Percentiles rank a stretch among this genome's conserved stretches.
phyloP scores from a whole-genome alignment of 2,113 vertebrate genomes.

The Desmodus rotundus region DNA sequence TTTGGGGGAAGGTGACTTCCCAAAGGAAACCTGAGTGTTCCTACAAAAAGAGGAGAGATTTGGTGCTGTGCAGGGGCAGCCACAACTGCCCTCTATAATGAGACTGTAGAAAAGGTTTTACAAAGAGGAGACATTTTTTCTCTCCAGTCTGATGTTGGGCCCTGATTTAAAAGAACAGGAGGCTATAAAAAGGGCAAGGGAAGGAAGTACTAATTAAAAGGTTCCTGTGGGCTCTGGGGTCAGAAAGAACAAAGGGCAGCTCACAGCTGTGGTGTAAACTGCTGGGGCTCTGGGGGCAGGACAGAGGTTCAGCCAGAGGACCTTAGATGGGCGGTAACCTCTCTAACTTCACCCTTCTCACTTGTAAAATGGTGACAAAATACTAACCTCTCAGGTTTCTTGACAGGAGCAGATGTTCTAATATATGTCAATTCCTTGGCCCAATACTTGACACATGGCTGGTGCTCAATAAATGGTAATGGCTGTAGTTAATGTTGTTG shows the following conservation, averaged over 20 bases:
- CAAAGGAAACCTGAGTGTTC: background rate
- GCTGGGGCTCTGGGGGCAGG: background rate
- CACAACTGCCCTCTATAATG: background rate
- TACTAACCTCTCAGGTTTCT: background rate
- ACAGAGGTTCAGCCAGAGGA: background rate
- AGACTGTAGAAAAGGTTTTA: background rate
- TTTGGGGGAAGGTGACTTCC: background rate
- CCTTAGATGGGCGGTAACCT: no score
- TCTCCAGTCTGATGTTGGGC: background rate
- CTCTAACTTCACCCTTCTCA: background rate
- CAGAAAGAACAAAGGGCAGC: conserved; percentile 7
- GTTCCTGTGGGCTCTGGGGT: background rate
- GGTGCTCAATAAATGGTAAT: background rate
- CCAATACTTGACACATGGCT: background rate
- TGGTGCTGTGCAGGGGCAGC: background rate
- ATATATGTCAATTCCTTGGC: background rate
- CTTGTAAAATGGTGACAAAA: background rate
- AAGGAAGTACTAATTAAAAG: conserved; percentile 59
- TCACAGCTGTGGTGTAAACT: background rate
- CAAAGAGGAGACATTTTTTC: conserved; percentile 20
- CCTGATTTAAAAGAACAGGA: conserved; percentile 50
- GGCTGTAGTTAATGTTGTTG: background rate
- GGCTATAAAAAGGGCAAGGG: conserved; percentile 39
- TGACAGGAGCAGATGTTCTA: background rate
- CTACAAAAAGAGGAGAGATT: background rate